phyloP scores from a whole-genome alignment of 2,888 invertebrate genomes.

The Tetragnatha montana region DNA sequence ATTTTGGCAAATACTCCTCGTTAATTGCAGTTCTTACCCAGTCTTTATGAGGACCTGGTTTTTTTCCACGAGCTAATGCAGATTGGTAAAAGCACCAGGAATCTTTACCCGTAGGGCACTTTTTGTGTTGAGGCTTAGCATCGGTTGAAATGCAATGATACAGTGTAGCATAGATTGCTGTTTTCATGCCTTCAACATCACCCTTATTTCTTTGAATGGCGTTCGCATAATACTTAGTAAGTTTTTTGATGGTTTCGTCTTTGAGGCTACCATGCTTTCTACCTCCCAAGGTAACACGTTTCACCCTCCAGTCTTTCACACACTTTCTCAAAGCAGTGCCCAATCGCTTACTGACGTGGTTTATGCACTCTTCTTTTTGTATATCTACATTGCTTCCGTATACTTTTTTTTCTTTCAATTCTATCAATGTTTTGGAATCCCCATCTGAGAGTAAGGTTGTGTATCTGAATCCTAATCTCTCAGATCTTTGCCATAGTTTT shows the following conservation, averaged over 20 bases:
- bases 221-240: neutral
- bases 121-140: neutral
- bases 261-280: slow-evolving; percentile 11
- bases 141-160: slow-evolving; percentile 19
- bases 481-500: neutral
- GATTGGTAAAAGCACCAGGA: neutral
- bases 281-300: slow-evolving; percentile 35
- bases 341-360: slow-evolving; percentile 33
- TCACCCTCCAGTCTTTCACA: slow-evolving; percentile 14
- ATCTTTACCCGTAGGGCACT: neutral
- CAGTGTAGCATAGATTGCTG: slow-evolving; percentile 11
- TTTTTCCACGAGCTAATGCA: slow-evolving; percentile 1
- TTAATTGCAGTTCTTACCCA: neutral
- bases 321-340: slow-evolving; percentile 22
- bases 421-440: slow-evolving; percentile 27
- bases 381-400: slow-evolving; percentile 29
- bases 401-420: slow-evolving; percentile 6
- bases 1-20: neutral
- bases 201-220: neutral
- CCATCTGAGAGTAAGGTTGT: slow-evolving; percentile 25
- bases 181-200: slow-evolving; percentile 14
- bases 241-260: neutral
- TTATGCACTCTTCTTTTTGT: slow-evolving; percentile 46
- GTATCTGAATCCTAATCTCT: neutral
- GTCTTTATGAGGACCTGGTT: neutral